These are phyloP conservation scores for Panagrolaimus sp. DNA, from an alignment of 1,140 invertebrate genomes.

Conservation along the genomic window DNA sequence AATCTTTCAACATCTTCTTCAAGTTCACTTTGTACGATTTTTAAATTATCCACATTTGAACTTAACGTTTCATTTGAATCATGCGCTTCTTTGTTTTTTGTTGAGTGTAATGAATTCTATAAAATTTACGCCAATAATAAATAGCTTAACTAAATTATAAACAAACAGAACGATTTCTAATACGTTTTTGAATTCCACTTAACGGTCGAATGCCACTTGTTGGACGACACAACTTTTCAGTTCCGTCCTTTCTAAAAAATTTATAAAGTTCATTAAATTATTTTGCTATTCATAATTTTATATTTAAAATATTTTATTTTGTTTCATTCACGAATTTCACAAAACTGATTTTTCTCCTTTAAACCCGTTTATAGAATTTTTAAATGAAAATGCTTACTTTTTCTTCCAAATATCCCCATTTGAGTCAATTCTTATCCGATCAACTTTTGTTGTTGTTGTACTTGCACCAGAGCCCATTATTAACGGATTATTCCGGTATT, in stretches of 20 bases:
- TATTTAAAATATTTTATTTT: not conserved
- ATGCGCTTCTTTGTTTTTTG: too few relatives aligned
- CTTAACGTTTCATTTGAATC: too few relatives aligned
- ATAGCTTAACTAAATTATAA: too few relatives aligned
- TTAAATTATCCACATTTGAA: too few relatives aligned
- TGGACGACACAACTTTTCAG: not conserved
- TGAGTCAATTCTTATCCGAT: not conserved
- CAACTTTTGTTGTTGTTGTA: not conserved
- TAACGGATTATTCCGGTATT: not conserved
- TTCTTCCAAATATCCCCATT: not conserved
- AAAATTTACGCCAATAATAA: too few relatives aligned
- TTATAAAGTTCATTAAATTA: not conserved
- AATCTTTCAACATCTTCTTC: too few relatives aligned
- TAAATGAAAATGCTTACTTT: not conserved
- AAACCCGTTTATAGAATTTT: not conserved
- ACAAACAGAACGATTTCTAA: too few relatives aligned
- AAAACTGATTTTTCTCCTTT: not conserved
- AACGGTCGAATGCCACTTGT: too few relatives aligned
- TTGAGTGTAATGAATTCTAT: too few relatives aligned
- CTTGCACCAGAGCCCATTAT: constrained; percentile 1
- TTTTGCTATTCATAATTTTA: not conserved
- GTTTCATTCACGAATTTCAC: not conserved
- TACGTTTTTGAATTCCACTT: too few relatives aligned
- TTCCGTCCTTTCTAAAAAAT: not conserved
- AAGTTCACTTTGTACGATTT: too few relatives aligned